phyloP scores from a whole-genome alignment of 1,140 invertebrate species.

The Bilobella aurantiaca region DNA sequence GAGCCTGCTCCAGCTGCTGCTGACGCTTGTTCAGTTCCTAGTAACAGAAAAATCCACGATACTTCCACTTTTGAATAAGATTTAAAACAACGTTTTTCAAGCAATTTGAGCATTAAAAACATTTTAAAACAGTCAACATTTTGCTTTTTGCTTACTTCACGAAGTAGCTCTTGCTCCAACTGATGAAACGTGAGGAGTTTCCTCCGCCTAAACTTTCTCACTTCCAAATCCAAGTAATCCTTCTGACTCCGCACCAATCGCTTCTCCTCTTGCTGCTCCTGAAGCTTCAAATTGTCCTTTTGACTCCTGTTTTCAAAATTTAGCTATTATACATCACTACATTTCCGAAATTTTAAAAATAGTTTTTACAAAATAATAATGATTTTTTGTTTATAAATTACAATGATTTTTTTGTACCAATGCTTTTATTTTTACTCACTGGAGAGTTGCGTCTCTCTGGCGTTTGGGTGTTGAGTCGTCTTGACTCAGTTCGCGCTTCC shows the following conservation, averaged over 20 bases:
- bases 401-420: too few relatives aligned
- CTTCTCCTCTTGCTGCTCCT: conserved; percentile 82
- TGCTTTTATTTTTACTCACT: conserved; percentile 46
- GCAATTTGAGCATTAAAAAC: too few relatives aligned
- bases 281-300: conserved; percentile 82
- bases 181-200: conserved; percentile 76
- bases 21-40: conserved; percentile 90
- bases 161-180: conserved; percentile 78
- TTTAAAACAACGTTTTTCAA: too few relatives aligned
- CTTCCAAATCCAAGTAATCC: conserved; percentile 82
- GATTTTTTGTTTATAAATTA: too few relatives aligned
- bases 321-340: too few relatives aligned
- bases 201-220: conserved; percentile 81
- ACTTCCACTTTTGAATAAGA: too few relatives aligned
- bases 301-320: conserved; percentile 68
- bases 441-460: conserved; percentile 77
- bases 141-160: conserved; percentile 68
- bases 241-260: conserved; percentile 73
- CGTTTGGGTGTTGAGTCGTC: conserved; percentile 85
- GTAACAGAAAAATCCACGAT: conserved; percentile 22
- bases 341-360: too few relatives aligned
- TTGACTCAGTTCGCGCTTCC: conserved; percentile 84
- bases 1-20: conserved; percentile 86
- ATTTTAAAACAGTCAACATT: too few relatives aligned
- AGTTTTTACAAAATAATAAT: too few relatives aligned